Conservation (phyloP, 2,113 vertebrate genomes). For the Galemys pyrenaicus region DNA sequence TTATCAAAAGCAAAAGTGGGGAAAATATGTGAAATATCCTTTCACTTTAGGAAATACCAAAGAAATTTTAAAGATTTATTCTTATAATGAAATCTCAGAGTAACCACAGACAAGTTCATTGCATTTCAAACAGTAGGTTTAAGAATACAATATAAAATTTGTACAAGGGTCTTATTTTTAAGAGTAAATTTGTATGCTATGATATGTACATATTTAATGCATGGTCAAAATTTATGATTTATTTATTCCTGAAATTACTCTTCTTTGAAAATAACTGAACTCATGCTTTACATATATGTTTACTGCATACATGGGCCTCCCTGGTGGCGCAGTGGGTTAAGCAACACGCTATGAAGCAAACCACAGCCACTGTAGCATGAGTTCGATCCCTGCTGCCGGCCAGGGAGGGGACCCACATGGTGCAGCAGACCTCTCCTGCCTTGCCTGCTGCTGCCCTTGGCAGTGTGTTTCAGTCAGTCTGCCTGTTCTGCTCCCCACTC, state of each 20-base stretch:
- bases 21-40: slow-evolving; percentile 15
- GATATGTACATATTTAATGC: slow-evolving; percentile 8
- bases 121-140: neutral
- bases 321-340: too few relatives aligned
- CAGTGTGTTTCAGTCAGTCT: too few relatives aligned
- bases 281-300: neutral
- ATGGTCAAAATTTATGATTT: neutral
- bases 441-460: too few relatives aligned
- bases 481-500: too few relatives aligned
- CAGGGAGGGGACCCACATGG: too few relatives aligned
- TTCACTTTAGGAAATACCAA: neutral
- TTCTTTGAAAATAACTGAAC: slow-evolving; percentile 26
- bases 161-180: neutral
- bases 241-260: neutral
- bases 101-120: neutral
- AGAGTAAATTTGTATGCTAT: neutral
- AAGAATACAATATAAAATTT: neutral
- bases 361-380: too few relatives aligned
- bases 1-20: neutral
- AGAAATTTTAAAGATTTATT: neutral
- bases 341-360: too few relatives aligned
- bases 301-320: neutral
- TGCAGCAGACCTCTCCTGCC: too few relatives aligned
- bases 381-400: too few relatives aligned
- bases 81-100: neutral